phyloP scores from a whole-genome alignment of 2,888 invertebrate species.

The Xestia sexstrigata region DNA sequence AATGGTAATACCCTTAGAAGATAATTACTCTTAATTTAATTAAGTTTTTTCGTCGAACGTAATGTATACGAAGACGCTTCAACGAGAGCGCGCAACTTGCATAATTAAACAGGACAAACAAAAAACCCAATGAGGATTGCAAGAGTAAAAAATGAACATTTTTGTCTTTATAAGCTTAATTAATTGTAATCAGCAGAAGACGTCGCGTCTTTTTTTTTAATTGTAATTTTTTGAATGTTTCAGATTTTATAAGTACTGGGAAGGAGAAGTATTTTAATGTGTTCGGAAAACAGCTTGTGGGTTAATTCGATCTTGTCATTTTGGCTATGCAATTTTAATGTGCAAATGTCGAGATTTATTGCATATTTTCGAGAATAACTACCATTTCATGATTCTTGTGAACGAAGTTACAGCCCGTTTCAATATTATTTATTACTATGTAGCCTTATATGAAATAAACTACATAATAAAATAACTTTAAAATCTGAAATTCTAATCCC shows the following conservation, averaged over 20 bases:
- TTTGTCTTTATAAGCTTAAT: conserved; percentile 45
- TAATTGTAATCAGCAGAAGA: conserved; percentile 41
- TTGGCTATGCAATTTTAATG: not conserved
- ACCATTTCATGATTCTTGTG: conserved; percentile 1
- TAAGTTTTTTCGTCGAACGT: conserved; percentile 42
- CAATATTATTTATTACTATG: conserved; percentile 17
- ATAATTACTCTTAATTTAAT: conserved; percentile 61
- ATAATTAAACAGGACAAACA: conserved; percentile 43
- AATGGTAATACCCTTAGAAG: conserved; percentile 20
- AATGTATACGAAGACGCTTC: conserved; percentile 30
- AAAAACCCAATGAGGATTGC: conserved; percentile 36
- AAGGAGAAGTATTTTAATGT: conserved; percentile 10
- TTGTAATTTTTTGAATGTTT: conserved; percentile 10
- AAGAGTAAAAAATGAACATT: conserved; percentile 33
- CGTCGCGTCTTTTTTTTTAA: conserved; percentile 23
- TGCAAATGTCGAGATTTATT: conserved; percentile 14
- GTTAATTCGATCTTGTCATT: conserved; percentile 18
- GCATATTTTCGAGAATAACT: conserved; percentile 5
- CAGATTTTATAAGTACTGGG: not conserved
- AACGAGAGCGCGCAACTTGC: conserved; percentile 34
- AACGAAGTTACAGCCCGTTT: not conserved
- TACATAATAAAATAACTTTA: conserved; percentile 30
- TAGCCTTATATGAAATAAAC: conserved; percentile 5
- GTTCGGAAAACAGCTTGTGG: not conserved
- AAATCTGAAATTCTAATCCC: conserved; percentile 47